Conservation (phyloP, 2,888 invertebrate genomes). For the Sericinus montela region DNA sequence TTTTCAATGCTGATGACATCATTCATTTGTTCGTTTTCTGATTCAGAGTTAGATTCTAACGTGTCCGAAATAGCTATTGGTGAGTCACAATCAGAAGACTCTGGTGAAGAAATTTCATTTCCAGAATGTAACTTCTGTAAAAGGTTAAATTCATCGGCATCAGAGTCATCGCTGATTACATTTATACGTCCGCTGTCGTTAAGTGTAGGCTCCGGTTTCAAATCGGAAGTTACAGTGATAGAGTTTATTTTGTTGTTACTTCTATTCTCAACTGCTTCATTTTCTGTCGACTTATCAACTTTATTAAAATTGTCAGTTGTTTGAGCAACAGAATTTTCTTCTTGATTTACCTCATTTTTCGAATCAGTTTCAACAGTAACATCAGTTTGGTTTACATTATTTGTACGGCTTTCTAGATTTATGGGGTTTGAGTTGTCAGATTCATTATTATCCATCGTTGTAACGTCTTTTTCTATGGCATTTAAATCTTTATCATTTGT, state of each 20-base stretch:
- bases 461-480: not conserved
- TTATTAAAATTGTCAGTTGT: conserved; percentile 6
- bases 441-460: not conserved
- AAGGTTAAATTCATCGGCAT: conserved; percentile 60
- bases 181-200: conserved; percentile 8
- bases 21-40: conserved; percentile 30
- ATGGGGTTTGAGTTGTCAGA: not conserved
- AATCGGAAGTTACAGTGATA: not conserved
- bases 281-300: conserved; percentile 11
- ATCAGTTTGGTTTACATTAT: not conserved
- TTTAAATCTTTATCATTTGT: not conserved
- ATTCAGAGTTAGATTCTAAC: conserved; percentile 42
- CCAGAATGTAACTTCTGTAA: conserved; percentile 57
- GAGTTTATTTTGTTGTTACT: not conserved
- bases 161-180: conserved; percentile 41
- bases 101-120: conserved; percentile 44
- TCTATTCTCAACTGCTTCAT: conserved; percentile 17
- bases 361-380: not conserved
- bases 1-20: conserved; percentile 69
- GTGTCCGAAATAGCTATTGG: conserved; percentile 60
- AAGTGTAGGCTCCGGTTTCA: not conserved
- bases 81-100: conserved; percentile 52
- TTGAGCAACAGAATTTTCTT: conserved; percentile 3
- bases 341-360: not conserved
- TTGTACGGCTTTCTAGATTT: conserved; percentile 6